phyloP scores from a whole-genome alignment of 2,113 vertebrate species.

The Burhinus oedicnemus region DNA sequence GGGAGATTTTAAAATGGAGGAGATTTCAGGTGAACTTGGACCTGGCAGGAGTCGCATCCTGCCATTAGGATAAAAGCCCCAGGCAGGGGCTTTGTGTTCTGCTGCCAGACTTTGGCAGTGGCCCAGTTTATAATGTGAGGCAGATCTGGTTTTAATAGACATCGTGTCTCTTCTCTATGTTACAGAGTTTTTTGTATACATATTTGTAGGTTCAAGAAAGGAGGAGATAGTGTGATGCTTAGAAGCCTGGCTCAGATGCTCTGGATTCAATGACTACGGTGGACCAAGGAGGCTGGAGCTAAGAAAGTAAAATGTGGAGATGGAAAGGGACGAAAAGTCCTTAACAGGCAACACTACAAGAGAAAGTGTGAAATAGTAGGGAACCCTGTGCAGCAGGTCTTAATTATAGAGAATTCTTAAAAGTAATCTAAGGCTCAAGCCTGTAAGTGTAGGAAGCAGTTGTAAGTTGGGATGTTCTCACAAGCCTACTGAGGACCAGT shows the following conservation, averaged over 20 bases:
- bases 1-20: not conserved
- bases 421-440: not conserved
- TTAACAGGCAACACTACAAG: not conserved
- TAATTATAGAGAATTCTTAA: not conserved
- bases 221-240: not conserved
- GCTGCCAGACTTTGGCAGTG: not conserved
- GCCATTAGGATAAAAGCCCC: not conserved
- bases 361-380: not conserved
- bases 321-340: not conserved
- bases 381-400: not conserved
- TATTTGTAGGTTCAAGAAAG: not conserved
- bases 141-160: not conserved
- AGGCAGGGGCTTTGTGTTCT: not conserved
- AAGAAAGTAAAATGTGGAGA: not conserved
- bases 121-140: not conserved
- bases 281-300: not conserved
- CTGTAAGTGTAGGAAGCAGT: not conserved
- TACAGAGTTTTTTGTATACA: not conserved
- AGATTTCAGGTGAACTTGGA: not conserved
- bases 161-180: not conserved
- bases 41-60: not conserved
- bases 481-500: not conserved
- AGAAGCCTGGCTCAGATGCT: not conserved
- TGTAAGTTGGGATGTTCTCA: not conserved
- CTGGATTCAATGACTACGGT: not conserved